Conservation (phyloP, 2,888 invertebrate species). For the Emmelina monodactyla region DNA sequence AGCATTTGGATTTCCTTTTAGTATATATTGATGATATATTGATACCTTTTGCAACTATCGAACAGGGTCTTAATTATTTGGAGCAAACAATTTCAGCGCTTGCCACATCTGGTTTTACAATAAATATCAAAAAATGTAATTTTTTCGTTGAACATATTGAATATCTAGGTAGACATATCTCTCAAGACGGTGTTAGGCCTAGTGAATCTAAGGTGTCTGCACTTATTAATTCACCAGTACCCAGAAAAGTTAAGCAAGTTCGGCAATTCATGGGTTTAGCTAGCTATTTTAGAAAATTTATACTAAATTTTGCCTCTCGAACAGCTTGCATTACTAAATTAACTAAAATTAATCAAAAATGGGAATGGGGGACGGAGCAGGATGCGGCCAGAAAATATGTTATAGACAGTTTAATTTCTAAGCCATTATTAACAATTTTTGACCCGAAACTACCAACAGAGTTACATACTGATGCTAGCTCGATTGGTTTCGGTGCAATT, state of each 20-base stretch:
- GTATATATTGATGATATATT: constrained; percentile 16
- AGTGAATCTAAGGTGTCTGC: constrained; percentile 15
- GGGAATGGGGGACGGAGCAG: constrained; percentile 21
- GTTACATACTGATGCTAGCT: constrained; percentile 19
- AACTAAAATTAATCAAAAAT: constrained; percentile 18
- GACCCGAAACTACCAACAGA: constrained; percentile 16
- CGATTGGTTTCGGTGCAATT: constrained; percentile 22
- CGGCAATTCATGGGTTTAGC: constrained; percentile 20
- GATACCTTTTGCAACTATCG: constrained; percentile 12
- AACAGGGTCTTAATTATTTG: constrained; percentile 11
- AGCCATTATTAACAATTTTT: constrained; percentile 19
- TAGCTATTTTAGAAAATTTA: constrained; percentile 20
- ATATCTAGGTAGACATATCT: constrained; percentile 17
- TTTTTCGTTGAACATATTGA: constrained; percentile 16
- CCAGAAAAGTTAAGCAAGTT: constrained; percentile 15
- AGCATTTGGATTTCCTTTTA: constrained; percentile 12
- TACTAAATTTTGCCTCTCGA: constrained; percentile 17
- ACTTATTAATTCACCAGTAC: constrained; percentile 12
- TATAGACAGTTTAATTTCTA: constrained; percentile 14
- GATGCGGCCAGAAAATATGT: constrained; percentile 16
- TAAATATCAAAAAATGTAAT: constrained; percentile 15
- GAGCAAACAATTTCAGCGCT: constrained; percentile 10
- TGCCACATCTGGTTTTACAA: constrained; percentile 9
- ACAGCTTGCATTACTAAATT: constrained; percentile 20
- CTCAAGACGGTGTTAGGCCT: constrained; percentile 16